These are phyloP conservation scores for Agrilus cyanescens DNA, from an alignment of 2,888 invertebrate species.

Conservation along the genomic window DNA sequence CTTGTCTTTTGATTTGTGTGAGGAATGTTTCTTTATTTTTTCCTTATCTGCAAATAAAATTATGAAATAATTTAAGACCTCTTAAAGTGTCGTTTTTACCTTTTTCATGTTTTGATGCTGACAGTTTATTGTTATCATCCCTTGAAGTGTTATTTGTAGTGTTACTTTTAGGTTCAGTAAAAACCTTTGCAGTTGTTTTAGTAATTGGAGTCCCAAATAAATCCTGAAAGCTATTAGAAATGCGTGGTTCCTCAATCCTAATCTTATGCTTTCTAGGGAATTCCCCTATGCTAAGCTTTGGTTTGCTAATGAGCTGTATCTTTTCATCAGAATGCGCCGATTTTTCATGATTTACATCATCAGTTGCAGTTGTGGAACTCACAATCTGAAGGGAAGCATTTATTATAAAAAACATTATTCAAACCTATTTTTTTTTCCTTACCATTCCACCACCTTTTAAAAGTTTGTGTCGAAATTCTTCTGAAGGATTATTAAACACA, in stretches of 20 bases:
- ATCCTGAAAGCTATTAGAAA: slow-evolving; percentile 53
- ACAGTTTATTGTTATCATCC: neutral
- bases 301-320: slow-evolving; percentile 54
- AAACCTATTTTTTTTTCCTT: slow-evolving; percentile 11
- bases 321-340: slow-evolving; percentile 28
- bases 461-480: slow-evolving; percentile 79
- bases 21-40: slow-evolving; percentile 42
- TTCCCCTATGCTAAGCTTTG: slow-evolving; percentile 49
- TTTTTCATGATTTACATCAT: slow-evolving; percentile 34
- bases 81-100: neutral
- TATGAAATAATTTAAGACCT: slow-evolving; percentile 2
- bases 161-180: slow-evolving; percentile 46
- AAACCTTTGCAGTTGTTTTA: slow-evolving; percentile 57
- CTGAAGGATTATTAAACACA: slow-evolving; percentile 73
- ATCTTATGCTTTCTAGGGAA: slow-evolving; percentile 29
- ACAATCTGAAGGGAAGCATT: slow-evolving; percentile 24
- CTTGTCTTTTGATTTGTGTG: slow-evolving; percentile 40
- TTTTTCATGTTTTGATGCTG: slow-evolving; percentile 4
- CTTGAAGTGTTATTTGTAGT: slow-evolving; percentile 10
- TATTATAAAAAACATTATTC: no score
- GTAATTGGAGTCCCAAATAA: slow-evolving; percentile 76
- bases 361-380: slow-evolving; percentile 26
- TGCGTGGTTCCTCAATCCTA: slow-evolving; percentile 30
- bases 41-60: slow-evolving; percentile 23
- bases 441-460: slow-evolving; percentile 73